phyloP scores from a whole-genome alignment of 2,888 invertebrate genomes.

The Calameuta filiformis region DNA sequence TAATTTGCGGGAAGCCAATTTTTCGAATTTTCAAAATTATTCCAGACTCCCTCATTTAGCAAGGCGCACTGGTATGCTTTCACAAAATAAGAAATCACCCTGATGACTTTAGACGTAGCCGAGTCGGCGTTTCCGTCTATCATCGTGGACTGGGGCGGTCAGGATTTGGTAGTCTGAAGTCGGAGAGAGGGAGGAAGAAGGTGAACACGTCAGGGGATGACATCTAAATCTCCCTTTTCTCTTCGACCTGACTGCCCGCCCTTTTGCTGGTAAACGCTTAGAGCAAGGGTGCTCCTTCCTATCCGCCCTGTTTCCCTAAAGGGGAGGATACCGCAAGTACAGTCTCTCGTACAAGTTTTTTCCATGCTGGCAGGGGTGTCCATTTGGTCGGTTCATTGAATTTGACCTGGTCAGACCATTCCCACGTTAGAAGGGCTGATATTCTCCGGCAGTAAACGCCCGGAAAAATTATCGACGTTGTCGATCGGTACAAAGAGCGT shows the following conservation, averaged over 20 bases:
- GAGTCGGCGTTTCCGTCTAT: conserved; percentile 47
- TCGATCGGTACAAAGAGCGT: too few species aligned
- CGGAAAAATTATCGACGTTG: too few species aligned
- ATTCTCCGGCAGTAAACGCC: too few species aligned
- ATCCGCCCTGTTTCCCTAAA: conserved; percentile 31
- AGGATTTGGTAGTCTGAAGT: conserved; percentile 22
- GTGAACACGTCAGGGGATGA: conserved; percentile 60
- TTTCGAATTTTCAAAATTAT: too few species aligned
- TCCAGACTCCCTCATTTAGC: too few species aligned
- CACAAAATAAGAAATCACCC: conserved; percentile 39
- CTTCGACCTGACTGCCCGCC: conserved; percentile 61
- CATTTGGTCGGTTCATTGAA: conserved; percentile 20
- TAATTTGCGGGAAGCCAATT: too few species aligned
- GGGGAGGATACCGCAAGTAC: conserved; percentile 42
- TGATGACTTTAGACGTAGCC: conserved; percentile 30
- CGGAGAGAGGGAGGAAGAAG: conserved; percentile 36
- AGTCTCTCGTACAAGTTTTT: conserved; percentile 34
- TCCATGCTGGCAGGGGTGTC: conserved; percentile 30
- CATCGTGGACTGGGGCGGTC: conserved; percentile 27
- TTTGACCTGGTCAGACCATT: not conserved
- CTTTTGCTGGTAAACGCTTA: conserved; percentile 53
- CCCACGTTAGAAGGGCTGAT: too few species aligned
- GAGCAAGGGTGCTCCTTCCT: conserved; percentile 41
- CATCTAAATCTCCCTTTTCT: conserved; percentile 63
- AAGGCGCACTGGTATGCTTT: not conserved